Percentiles rank a stretch among this genome's conserved stretches.
phyloP scores from a whole-genome alignment of 2,888 invertebrate species.

The Encarsia formosa region DNA sequence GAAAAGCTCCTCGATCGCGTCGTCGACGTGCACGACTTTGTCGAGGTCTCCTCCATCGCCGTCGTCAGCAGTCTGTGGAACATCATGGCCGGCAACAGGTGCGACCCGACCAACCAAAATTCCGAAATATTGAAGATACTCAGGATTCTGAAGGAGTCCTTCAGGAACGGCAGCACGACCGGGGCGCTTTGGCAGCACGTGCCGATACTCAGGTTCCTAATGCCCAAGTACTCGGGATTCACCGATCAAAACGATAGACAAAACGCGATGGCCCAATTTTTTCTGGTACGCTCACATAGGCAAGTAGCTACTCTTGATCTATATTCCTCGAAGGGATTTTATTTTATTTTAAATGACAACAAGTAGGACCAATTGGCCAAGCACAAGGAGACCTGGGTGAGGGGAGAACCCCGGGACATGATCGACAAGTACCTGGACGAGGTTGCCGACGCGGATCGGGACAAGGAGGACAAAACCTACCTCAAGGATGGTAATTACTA shows the following conservation, averaged over 20 bases:
- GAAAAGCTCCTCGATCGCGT: constrained; percentile 31
- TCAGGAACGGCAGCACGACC: constrained; percentile 59
- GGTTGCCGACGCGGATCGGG: constrained; percentile 29
- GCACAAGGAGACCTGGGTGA: constrained; percentile 35
- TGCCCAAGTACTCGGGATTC: constrained; percentile 63
- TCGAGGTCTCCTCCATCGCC: constrained; percentile 52
- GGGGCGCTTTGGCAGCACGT: constrained; percentile 66
- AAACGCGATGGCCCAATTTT: constrained; percentile 55
- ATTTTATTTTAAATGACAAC: too few species aligned
- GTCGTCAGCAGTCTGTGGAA: constrained; percentile 69
- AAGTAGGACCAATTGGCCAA: constrained; percentile 36
- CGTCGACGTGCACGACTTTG: constrained; percentile 42
- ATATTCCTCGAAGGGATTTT: background rate
- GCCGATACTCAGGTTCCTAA: constrained; percentile 63
- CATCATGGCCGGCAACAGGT: constrained; percentile 64
- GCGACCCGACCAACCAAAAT: constrained; percentile 56
- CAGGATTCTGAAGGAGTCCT: constrained; percentile 58
- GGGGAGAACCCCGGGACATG: constrained; percentile 36
- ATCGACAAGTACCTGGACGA: constrained; percentile 44
- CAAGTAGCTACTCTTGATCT: background rate
- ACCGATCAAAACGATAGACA: constrained; percentile 54
- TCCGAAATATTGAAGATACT: constrained; percentile 57
- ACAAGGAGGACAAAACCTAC: constrained; percentile 31
- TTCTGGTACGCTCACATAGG: constrained; percentile 52
- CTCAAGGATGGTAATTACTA: constrained; percentile 40